phyloP scores from a whole-genome alignment of 2,113 vertebrate genomes.

The Penelope pileata region DNA sequence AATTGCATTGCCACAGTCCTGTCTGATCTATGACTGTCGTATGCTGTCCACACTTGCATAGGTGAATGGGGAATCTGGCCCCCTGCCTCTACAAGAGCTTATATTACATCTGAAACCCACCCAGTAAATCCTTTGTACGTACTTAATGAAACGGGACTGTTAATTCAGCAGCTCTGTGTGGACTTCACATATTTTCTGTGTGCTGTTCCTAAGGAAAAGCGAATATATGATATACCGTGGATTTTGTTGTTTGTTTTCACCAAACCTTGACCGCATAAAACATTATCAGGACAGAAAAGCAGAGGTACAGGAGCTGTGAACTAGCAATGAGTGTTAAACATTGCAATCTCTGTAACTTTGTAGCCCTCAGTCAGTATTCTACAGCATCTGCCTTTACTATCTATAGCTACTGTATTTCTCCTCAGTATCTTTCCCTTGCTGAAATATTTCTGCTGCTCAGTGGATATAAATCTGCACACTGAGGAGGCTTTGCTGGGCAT shows the following conservation, averaged over 20 bases:
- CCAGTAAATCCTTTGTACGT: background rate
- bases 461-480: conserved; percentile 13
- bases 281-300: background rate
- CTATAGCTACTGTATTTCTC: background rate
- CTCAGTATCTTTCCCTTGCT: background rate
- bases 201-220: background rate
- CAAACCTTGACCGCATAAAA: background rate
- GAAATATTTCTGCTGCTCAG: background rate
- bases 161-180: background rate
- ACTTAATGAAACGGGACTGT: background rate
- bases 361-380: background rate
- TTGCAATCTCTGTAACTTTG: background rate
- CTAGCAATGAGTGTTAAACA: background rate
- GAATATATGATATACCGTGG: background rate
- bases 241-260: background rate
- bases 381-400: background rate
- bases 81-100: background rate
- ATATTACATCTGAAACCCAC: background rate
- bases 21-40: background rate
- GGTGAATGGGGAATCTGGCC: background rate
- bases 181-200: background rate
- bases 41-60: background rate
- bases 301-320: background rate
- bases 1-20: background rate
- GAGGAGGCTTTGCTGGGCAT: background rate